These are phyloP conservation scores for Drosophila parthenogenetica DNA, from an alignment of 2,888 invertebrate species.

Conservation along the genomic window DNA sequence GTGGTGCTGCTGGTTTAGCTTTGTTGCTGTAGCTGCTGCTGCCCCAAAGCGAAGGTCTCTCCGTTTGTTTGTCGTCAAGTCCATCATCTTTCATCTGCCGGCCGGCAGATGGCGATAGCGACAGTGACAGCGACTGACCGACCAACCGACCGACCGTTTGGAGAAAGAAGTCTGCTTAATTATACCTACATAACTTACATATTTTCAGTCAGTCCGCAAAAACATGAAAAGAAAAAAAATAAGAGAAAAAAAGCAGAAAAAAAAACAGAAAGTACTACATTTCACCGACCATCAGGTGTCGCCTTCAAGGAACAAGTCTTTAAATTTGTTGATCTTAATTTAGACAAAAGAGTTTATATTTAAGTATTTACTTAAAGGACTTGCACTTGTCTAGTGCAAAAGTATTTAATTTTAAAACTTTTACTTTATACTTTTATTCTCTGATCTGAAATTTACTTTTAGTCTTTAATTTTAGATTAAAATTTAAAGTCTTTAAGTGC, in stretches of 20 bases:
- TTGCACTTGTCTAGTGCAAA: no score
- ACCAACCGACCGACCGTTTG: background rate
- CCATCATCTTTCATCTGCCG: constrained; percentile 40
- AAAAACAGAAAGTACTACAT: background rate
- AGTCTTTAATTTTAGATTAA: no score
- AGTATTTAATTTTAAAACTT: no score
- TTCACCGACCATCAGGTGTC: background rate
- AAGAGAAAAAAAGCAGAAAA: background rate
- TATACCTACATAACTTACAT: background rate
- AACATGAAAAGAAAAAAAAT: no score
- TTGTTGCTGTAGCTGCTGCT: background rate
- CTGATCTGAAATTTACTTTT: no score
- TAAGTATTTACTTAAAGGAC: no score
- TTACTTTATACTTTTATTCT: no score
- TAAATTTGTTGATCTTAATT: no score
- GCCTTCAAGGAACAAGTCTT: no score
- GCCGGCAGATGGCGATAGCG: constrained; percentile 24
- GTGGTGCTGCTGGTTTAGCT: constrained; percentile 7
- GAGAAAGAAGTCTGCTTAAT: constrained; percentile 15
- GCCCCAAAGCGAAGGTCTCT: constrained; percentile 49
- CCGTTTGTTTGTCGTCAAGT: constrained; percentile 26
- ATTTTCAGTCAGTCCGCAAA: background rate
- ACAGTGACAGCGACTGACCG: background rate
- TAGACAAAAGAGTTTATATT: no score
- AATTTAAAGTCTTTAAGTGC: no score